Percentiles rank a stretch among this genome's conserved stretches.
Conservation (phyloP, 2,888 invertebrate genomes). For the Caenorhabditis panamensis region DNA sequence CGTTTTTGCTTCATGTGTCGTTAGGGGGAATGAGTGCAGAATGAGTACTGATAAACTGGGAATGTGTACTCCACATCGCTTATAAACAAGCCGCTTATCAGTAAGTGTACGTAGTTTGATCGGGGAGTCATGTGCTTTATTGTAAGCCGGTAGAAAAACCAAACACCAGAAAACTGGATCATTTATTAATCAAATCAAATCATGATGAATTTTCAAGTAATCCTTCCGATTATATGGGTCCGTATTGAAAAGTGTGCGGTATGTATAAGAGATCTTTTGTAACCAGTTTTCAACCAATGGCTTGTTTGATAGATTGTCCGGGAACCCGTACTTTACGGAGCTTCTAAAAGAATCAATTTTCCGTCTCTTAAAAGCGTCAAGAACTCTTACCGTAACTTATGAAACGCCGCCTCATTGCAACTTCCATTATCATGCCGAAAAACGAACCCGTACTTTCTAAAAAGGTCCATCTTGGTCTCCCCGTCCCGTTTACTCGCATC, state of each 20-base stretch:
- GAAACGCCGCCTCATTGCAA: neutral
- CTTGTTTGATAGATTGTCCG: neutral
- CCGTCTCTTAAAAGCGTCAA: neutral
- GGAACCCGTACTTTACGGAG: neutral
- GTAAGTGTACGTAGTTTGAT: too few species aligned
- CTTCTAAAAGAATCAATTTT: neutral
- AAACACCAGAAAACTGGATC: too few species aligned
- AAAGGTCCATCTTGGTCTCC: slow-evolving; percentile 16
- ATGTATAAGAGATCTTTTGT: neutral
- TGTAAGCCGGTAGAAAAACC: too few species aligned
- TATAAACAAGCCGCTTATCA: too few species aligned
- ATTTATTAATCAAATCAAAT: neutral
- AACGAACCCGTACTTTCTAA: neutral
- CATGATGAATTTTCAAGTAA: neutral
- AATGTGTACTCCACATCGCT: too few species aligned
- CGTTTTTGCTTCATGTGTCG: too few species aligned
- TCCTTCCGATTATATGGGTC: neutral
- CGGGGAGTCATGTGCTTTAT: too few species aligned
- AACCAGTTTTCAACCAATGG: neutral
- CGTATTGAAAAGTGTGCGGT: neutral
- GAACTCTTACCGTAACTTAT: neutral
- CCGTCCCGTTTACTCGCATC: neutral
- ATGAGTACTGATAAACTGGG: too few species aligned
- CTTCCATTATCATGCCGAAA: neutral
- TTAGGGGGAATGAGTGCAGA: too few species aligned